phyloP scores from a whole-genome alignment of 2,888 invertebrate genomes.

The Hirtodrosophila cameraria region DNA sequence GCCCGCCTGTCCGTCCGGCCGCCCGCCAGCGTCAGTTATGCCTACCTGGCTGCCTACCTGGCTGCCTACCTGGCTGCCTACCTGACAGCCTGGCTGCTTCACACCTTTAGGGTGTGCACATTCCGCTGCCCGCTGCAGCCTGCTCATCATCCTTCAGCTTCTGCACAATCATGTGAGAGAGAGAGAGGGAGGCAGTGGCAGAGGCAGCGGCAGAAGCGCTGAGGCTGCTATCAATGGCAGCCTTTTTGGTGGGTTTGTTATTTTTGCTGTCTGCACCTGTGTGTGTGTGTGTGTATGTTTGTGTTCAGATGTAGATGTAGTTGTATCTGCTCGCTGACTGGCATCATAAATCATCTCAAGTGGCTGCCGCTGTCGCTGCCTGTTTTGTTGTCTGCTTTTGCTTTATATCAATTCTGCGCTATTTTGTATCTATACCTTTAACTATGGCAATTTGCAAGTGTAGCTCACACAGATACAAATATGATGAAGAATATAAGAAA shows the following conservation, averaged over 20 bases:
- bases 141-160: slow-evolving; percentile 3
- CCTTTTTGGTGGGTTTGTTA: slow-evolving; percentile 41
- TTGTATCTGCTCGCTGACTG: slow-evolving; percentile 36
- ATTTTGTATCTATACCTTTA: slow-evolving; percentile 60
- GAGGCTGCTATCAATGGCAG: slow-evolving; percentile 65
- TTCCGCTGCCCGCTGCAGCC: slow-evolving; percentile 6
- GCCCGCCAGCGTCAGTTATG: neutral
- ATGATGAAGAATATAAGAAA: too few species aligned
- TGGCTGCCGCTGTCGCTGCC: slow-evolving; percentile 43
- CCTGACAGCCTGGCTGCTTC: slow-evolving; percentile 42
- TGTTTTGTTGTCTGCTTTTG: slow-evolving; percentile 19
- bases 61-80: slow-evolving; percentile 11
- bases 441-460: slow-evolving; percentile 72
- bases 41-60: too few species aligned
- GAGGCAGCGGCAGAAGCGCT: slow-evolving; percentile 9
- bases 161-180: slow-evolving; percentile 43
- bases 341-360: slow-evolving; percentile 83
- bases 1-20: neutral
- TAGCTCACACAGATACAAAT: slow-evolving; percentile 31
- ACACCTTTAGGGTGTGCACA: slow-evolving; percentile 51
- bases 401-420: slow-evolving; percentile 46
- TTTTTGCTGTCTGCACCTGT: slow-evolving; percentile 33
- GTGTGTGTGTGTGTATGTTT: slow-evolving; percentile 4
- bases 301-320: slow-evolving; percentile 30
- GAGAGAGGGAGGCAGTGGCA: neutral